A percentile compares a stretch with the other conserved stretches of the same genome.
Conservation (phyloP, 2,888 invertebrate species). For the Eremobia ochroleuca region DNA sequence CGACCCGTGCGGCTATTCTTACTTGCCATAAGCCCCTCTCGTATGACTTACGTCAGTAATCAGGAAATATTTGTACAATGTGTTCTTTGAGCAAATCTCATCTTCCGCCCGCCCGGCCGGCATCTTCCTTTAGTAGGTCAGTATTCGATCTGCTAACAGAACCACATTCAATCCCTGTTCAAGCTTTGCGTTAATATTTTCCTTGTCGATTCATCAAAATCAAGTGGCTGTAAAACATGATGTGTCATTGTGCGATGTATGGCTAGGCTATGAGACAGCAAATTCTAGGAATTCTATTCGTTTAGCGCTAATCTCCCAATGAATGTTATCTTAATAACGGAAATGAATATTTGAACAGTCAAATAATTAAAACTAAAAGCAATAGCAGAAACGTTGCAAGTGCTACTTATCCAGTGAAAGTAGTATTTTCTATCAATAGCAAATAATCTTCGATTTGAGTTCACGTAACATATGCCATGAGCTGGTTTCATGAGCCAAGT, state of each 20-base stretch:
- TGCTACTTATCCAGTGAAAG: background rate
- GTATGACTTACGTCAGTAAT: slow-evolving; percentile 18
- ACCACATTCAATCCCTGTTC: slow-evolving; percentile 19
- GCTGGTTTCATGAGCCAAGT: slow-evolving; percentile 32
- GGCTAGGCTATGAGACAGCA: slow-evolving; percentile 31
- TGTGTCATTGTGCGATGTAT: slow-evolving; percentile 12
- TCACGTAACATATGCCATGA: slow-evolving; percentile 13
- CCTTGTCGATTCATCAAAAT: slow-evolving; percentile 52
- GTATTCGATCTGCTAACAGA: slow-evolving; percentile 29
- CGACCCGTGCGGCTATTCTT: background rate
- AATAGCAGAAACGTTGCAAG: background rate
- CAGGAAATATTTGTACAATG: slow-evolving; percentile 40
- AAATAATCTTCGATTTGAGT: slow-evolving; percentile 12
- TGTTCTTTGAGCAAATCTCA: slow-evolving; percentile 41
- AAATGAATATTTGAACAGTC: slow-evolving; percentile 8
- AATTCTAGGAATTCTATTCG: slow-evolving; percentile 43
- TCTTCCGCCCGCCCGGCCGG: slow-evolving; percentile 51
- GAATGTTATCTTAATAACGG: slow-evolving; percentile 15
- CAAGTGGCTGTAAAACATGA: slow-evolving; percentile 35
- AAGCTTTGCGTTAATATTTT: slow-evolving; percentile 47
- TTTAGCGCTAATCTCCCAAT: background rate
- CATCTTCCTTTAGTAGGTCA: slow-evolving; percentile 58
- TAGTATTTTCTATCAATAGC: background rate
- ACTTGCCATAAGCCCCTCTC: background rate
- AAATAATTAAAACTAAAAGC: slow-evolving; percentile 1